These are phyloP conservation scores for Sebastes fasciatus DNA, from an alignment of 2,113 vertebrate species.

Conservation along the genomic window DNA sequence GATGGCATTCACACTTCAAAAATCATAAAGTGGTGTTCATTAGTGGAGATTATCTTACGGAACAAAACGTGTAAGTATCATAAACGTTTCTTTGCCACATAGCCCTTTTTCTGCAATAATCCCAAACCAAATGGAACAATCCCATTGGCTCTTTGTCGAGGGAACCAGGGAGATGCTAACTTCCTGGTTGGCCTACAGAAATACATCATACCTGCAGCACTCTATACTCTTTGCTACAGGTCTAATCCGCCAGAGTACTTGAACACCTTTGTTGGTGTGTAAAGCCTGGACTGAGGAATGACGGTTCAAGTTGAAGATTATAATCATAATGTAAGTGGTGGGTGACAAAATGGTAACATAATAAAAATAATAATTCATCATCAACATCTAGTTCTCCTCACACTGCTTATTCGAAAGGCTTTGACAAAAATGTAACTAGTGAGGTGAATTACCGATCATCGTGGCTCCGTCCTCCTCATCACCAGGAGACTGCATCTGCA, in stretches of 20 bases:
- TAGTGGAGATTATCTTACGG: no score
- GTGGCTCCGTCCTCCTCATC: slow-evolving; percentile 87
- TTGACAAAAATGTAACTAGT: background rate
- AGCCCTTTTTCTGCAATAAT: no score
- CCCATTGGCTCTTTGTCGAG: no score
- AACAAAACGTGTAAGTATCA: no score
- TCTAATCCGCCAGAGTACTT: background rate
- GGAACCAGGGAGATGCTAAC: no score
- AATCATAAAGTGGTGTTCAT: no score
- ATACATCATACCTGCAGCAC: no score
- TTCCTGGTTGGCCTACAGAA: no score
- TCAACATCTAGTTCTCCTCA: background rate
- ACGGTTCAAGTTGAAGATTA: background rate
- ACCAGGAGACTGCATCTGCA: slow-evolving; percentile 94
- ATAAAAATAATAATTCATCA: background rate
- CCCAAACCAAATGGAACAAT: no score
- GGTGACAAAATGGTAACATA: background rate
- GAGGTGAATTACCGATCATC: slow-evolving; percentile 56
- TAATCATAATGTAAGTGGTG: background rate
- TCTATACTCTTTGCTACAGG: background rate
- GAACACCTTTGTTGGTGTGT: background rate
- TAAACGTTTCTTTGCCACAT: no score
- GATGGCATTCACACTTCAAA: no score
- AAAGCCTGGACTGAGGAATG: background rate
- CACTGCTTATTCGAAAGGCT: background rate